Conservation (phyloP, 1,140 invertebrate species). For the Brachionus koreanus region DNA sequence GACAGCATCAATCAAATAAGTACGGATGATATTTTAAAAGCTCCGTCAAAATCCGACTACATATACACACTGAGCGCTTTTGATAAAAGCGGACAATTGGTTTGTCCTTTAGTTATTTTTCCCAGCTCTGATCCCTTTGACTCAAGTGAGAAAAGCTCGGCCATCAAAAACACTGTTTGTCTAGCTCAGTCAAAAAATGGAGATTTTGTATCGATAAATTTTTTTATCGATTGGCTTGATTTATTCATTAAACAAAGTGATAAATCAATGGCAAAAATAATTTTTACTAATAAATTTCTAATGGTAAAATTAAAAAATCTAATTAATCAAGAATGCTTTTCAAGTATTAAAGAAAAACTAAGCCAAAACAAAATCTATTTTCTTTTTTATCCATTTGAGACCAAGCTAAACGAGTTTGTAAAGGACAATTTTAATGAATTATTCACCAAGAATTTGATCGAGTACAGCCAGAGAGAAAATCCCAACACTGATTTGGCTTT, state of each 20-base stretch:
- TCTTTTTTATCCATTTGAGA: background rate
- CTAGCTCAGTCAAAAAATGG: background rate
- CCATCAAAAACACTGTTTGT: background rate
- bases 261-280: background rate
- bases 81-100: background rate
- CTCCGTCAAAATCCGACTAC: background rate
- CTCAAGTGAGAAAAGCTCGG: background rate
- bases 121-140: background rate
- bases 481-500: background rate
- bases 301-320: background rate
- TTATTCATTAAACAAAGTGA: background rate
- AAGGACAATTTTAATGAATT: background rate
- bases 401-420: background rate
- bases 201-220: background rate
- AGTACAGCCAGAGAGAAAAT: background rate
- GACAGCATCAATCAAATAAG: background rate
- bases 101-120: background rate
- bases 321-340: background rate
- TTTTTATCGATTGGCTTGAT: constrained; percentile 17
- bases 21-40: background rate
- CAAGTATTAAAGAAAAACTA: background rate
- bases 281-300: background rate
- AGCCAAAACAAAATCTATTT: background rate
- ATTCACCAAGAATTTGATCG: constrained; percentile 18
- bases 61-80: background rate